A percentile compares a stretch with the other conserved stretches of the same genome.
phyloP scores from a whole-genome alignment of 2,888 invertebrate species.

The Limnephilus lunatus region DNA sequence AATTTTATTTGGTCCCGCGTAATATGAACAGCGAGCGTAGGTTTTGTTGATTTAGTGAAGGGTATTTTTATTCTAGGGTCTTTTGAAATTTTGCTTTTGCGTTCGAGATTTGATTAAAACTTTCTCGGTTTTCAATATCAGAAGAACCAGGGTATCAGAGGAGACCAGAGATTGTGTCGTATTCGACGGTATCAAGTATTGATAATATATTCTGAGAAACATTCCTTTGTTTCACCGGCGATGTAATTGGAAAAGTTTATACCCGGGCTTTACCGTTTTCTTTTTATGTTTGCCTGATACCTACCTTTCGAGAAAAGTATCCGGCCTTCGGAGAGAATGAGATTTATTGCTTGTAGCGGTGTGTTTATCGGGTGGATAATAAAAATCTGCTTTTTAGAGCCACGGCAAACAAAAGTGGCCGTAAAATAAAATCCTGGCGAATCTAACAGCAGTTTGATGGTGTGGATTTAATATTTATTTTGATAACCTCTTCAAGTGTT shows the following conservation, averaged over 20 bases:
- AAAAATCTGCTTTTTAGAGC: slow-evolving; percentile 54
- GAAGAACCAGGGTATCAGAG: neutral
- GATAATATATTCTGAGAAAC: slow-evolving; percentile 37
- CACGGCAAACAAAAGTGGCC: slow-evolving; percentile 8
- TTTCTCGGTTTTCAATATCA: neutral
- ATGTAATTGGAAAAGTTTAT: slow-evolving; percentile 64
- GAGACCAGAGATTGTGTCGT: slow-evolving; percentile 4
- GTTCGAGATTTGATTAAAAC: slow-evolving; percentile 24
- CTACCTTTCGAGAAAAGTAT: slow-evolving; percentile 40
- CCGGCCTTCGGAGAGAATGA: slow-evolving; percentile 40
- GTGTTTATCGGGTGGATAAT: slow-evolving; percentile 48
- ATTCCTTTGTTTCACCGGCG: slow-evolving; percentile 52
- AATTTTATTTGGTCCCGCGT: neutral
- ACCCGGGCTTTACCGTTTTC: slow-evolving; percentile 54
- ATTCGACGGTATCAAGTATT: neutral
- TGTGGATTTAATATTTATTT: slow-evolving; percentile 60
- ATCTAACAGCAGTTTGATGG: neutral
- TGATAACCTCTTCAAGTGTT: slow-evolving; percentile 57
- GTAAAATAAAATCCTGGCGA: slow-evolving; percentile 37
- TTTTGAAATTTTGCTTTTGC: neutral
- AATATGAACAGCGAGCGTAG: neutral
- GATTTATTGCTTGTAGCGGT: slow-evolving; percentile 56
- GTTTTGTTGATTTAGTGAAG: neutral
- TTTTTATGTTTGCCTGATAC: slow-evolving; percentile 59
- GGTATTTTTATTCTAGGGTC: neutral